phyloP scores from a whole-genome alignment of 2,797 vertebrate genomes.

The Alauda arvensis region DNA sequence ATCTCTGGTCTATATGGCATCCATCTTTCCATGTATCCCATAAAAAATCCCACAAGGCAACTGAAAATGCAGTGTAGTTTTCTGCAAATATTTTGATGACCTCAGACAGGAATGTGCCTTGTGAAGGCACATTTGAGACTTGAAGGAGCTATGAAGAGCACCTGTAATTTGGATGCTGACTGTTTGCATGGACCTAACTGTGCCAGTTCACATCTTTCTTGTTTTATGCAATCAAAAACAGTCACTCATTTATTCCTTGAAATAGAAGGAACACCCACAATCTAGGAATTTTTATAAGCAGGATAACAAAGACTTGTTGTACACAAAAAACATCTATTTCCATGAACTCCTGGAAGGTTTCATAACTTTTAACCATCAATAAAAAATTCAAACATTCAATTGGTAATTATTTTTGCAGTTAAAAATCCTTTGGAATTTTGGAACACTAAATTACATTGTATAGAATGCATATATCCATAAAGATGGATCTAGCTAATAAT shows the following conservation, averaged over 20 bases:
- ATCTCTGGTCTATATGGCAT: neutral
- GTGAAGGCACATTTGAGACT: neutral
- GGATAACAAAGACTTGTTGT: neutral
- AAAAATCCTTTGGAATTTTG: constrained; percentile 58
- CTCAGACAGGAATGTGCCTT: neutral
- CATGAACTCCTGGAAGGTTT: constrained; percentile 44
- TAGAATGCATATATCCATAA: constrained; percentile 62
- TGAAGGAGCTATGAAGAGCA: neutral
- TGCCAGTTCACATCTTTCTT: neutral
- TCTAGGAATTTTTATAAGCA: neutral
- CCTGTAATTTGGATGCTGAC: neutral
- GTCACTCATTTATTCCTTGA: neutral
- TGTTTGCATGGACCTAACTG: neutral
- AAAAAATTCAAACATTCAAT: constrained; percentile 55
- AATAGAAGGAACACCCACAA: neutral
- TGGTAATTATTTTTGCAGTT: constrained; percentile 9
- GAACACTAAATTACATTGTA: constrained; percentile 69
- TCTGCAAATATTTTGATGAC: neutral
- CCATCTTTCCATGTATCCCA: neutral
- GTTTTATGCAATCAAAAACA: neutral
- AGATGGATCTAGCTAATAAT: neutral
- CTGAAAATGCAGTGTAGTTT: neutral
- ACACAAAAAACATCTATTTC: constrained; percentile 15
- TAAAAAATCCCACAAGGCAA: neutral
- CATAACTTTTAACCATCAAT: constrained; percentile 45